Evolutionary conservation across 1,140 invertebrate species (phyloP).

Genomic region (Philaenus spumarius): DNA sequence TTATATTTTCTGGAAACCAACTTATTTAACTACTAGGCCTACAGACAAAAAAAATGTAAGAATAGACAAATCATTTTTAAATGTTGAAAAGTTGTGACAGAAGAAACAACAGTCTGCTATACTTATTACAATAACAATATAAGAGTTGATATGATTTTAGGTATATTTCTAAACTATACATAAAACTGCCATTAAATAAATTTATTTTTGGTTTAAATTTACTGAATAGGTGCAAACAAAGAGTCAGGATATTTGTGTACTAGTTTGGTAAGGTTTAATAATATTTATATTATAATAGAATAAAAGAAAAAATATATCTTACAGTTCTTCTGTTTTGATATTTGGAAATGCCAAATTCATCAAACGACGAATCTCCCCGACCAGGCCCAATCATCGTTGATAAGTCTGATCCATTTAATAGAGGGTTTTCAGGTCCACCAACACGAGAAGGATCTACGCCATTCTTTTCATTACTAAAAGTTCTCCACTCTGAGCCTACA

Average conservation of each 20-base stretch:
- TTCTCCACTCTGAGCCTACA: slow-evolving; percentile 99
- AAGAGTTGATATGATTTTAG: background rate
- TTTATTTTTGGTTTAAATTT: no score
- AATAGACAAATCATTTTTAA: slow-evolving; percentile 1
- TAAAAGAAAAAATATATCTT: slow-evolving; percentile 32
- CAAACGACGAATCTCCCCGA: slow-evolving; percentile 70
- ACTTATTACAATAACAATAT: no score
- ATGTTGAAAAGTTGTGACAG: background rate
- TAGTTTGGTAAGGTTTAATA: no score
- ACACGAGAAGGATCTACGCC: slow-evolving; percentile 98
- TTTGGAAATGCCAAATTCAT: slow-evolving; percentile 79
- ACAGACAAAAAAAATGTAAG: background rate
- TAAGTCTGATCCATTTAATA: slow-evolving; percentile 92
- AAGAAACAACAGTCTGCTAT: no score
- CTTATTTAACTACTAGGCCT: background rate
- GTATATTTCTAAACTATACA: no score
- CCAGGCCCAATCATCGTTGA: slow-evolving; percentile 96
- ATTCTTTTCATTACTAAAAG: slow-evolving; percentile 97
- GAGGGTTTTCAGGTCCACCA: slow-evolving; percentile 91
- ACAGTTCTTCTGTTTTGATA: slow-evolving; percentile 90
- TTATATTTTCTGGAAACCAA: background rate
- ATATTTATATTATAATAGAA: no score
- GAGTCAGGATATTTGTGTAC: no score
- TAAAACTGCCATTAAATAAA: no score
- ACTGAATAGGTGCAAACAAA: no score